A percentile compares a stretch with the other conserved stretches of the same genome.
phyloP scores from a whole-genome alignment of 2,888 invertebrate species.

The Caenorhabditis wallacei region DNA sequence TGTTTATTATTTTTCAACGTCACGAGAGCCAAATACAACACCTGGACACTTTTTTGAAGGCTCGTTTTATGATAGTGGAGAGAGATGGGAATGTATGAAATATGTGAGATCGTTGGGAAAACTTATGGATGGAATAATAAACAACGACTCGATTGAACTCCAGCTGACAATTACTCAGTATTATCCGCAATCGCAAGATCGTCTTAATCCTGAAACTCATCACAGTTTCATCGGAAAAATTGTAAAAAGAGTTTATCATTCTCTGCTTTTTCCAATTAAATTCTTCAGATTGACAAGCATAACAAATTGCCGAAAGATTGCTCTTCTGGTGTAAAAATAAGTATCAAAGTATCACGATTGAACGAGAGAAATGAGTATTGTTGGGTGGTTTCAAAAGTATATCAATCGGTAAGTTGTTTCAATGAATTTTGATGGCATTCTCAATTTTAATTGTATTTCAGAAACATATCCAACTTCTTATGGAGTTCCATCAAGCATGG shows the following conservation, averaged over 20 bases:
- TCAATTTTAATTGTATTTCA: conserved; percentile 1
- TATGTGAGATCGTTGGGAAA: conserved; percentile 13
- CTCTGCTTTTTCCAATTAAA: background rate
- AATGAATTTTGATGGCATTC: background rate
- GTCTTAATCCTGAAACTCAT: conserved; percentile 21
- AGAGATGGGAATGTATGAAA: conserved; percentile 23
- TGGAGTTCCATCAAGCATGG: conserved; percentile 32
- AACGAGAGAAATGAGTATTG: background rate
- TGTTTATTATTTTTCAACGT: conserved; percentile 1
- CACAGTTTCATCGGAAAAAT: conserved; percentile 44
- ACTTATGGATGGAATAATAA: background rate
- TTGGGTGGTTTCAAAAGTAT: conserved; percentile 21
- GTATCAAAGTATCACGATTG: conserved; percentile 4
- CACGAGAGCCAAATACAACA: background rate
- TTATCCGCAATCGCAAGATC: background rate
- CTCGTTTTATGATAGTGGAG: background rate
- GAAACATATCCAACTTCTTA: conserved; percentile 34
- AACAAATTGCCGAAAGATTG: conserved; percentile 17
- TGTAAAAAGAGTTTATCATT: background rate
- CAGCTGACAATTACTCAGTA: conserved; percentile 1
- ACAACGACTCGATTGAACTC: conserved; percentile 7
- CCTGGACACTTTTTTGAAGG: conserved; percentile 42
- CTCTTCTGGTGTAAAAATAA: conserved; percentile 28
- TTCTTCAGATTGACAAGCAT: conserved; percentile 27
- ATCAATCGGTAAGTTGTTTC: conserved; percentile 10